Evolutionary conservation across 2,797 vertebrate species (phyloP).

Genomic region (Gymnocypris eckloni): DNA sequence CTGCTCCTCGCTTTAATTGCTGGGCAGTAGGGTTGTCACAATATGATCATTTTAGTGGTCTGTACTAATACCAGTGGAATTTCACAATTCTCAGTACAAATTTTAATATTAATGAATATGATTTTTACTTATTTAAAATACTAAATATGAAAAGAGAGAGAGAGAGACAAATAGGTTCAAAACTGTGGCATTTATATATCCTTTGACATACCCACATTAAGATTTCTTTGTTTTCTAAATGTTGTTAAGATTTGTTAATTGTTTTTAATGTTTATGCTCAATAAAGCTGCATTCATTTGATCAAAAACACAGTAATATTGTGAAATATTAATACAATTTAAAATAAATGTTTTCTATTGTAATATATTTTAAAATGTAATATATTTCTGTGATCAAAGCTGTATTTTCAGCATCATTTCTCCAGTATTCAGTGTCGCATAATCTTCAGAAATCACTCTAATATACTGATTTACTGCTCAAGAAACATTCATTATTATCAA

Average conservation of each 20-base stretch:
- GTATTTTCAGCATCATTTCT: neutral
- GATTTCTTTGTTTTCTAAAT: neutral
- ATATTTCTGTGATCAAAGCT: neutral
- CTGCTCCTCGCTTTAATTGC: conserved; percentile 20
- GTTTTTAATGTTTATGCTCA: neutral
- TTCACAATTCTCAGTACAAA: neutral
- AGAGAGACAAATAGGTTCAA: neutral
- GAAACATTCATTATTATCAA: neutral
- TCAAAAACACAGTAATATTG: neutral
- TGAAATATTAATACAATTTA: neutral
- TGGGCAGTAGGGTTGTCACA: neutral
- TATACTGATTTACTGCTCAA: neutral
- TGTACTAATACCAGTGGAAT: neutral
- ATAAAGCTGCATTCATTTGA: neutral
- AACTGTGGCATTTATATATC: neutral
- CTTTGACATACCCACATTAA: neutral
- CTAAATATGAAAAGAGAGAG: neutral
- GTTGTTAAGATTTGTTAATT: neutral
- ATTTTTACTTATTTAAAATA: neutral
- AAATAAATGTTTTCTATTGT: neutral
- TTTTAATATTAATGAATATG: neutral
- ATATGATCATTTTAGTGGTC: neutral
- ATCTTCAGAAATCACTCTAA: neutral
- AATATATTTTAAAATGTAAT: neutral
- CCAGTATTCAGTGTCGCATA: neutral